Percentiles rank a stretch among this genome's conserved stretches.
Conservation (phyloP, 2,113 vertebrate species). For the Pterocles burchelli region DNA sequence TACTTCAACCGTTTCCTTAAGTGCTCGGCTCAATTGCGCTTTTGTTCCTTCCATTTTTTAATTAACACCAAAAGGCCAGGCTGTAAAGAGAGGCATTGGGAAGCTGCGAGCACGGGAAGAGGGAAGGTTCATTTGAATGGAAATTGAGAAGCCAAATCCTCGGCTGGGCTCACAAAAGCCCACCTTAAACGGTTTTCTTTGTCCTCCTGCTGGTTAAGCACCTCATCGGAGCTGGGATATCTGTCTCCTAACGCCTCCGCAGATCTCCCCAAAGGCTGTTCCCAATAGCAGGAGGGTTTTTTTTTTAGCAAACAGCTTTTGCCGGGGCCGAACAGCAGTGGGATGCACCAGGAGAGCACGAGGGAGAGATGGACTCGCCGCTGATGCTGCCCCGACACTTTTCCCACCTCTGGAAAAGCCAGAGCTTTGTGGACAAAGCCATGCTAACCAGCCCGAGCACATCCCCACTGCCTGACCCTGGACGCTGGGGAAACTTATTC, state of each 20-base stretch:
- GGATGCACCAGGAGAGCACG: not conserved
- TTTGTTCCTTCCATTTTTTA: slow-evolving; percentile 49
- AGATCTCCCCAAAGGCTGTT: not conserved
- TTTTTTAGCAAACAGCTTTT: not conserved
- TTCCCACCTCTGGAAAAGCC: not conserved
- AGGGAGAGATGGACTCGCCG: not conserved
- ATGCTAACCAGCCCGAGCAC: not conserved
- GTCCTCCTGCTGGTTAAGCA: slow-evolving; percentile 16
- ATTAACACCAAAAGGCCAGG: slow-evolving; percentile 37
- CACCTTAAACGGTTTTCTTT: slow-evolving; percentile 12
- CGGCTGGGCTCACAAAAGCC: slow-evolving; percentile 24
- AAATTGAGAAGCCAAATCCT: slow-evolving; percentile 54
- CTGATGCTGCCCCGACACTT: not conserved
- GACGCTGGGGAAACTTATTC: not conserved
- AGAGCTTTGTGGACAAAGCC: not conserved
- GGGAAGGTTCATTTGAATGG: slow-evolving; percentile 32
- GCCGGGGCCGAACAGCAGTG: not conserved
- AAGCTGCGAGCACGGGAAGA: not conserved
- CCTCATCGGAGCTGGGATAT: not conserved
- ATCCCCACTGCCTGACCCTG: not conserved
- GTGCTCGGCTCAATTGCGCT: not conserved
- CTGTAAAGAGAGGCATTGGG: not conserved
- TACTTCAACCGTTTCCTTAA: not conserved
- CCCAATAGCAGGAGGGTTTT: not conserved
- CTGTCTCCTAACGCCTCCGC: slow-evolving; percentile 6